Base-by-base conservation (phyloP, 1,140 invertebrate genomes). In the Portunus trituberculatus region DNA sequence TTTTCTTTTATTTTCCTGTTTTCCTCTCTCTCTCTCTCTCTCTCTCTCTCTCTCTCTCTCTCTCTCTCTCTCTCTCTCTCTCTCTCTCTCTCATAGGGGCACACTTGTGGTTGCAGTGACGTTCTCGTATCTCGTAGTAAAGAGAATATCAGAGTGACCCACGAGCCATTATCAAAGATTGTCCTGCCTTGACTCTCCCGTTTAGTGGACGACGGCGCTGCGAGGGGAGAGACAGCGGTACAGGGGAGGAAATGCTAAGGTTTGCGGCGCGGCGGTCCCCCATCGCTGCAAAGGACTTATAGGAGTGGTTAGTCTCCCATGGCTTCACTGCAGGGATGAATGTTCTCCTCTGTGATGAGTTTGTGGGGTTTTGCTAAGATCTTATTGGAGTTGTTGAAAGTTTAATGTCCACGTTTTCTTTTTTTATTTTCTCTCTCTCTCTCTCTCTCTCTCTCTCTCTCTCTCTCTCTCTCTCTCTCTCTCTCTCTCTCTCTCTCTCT, bases 111-210 rank as follows among this genome's bases (percentile, higher is more conserved):
- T 12, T n/a, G 20, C 67, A 76, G n/a, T 12, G 25, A 76, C 20
- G n/a, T n/a, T 25, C 67, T 76, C 67, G 67, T 76, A 87, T 87
- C 84, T 16, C 14, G n/a, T 3, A n/a, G 84, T 87, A 12, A 87
- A 87, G 31, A 28, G 84, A 87, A 87, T 39, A 31, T 39, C 14
- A 87, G 31, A 87, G 39, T 87, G 84, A 87, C 28, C 48, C 20
- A 28, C 0, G 28, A 20, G 16, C 90, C 90, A 91, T 91, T 67
- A 91, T 48, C 90, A 14, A 32, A 91, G 90, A 91, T 76, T 91
- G 90, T 91, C 90, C 90, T 91, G 52, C 67, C 52, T 91, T 20
- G 52, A 16, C 76, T 16, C 59, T 12, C 28, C 29, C 28, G 32
- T 76, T 76, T 91, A 46, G 12, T 67, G 4, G 28, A 76, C 52